Evolutionary conservation across 1,140 invertebrate species (phyloP), one percentile per base, ranked within the genome.

Genomic region (Meteorus sp.): DNA sequence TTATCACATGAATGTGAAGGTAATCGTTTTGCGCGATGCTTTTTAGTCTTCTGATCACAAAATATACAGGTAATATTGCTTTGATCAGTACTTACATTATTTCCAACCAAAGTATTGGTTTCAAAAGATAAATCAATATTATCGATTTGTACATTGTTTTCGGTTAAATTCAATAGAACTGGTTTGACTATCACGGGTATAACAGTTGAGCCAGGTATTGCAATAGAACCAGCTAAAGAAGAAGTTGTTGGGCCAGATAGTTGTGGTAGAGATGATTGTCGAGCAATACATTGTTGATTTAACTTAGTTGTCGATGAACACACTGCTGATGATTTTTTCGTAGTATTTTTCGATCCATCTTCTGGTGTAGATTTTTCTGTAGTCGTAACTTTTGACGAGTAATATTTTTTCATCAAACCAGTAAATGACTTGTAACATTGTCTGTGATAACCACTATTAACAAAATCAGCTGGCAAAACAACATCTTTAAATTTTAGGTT

Each of bases 381-480:
- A 23, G 35, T n/a, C 22, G 29, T 23, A 7, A 25, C 20, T 27
- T 19, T 47, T 13, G 25, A 2, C 9, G 39, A 15, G 25, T 41
- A 62, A 55, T 59, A 62, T 55, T 62, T 62, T 54, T 59, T 62
- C 9, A 13, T 53, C n/a, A 60, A 43, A 15, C 2, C 59, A 17
- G 63, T 62, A 45, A 56, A 64, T 15, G 17, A 39, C 22, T 50
- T 58, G 31, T 62, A 64, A 59, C 59, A 64, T 11, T 50, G 2
- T 19, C 61, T 9, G 31, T 63, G 61, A 56, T 63, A 61, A 23
- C 47, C 59, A 57, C 37, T 48, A 2, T 56, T 59, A 56, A 9
- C 59, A 27, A 59, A 57, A 37, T 65, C 61, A 23, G 11, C 47
- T 11, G 64, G 55, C 27, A 65, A 65, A 61, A 57, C n/a, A 52